Percentiles rank a stretch among this genome's conserved stretches.
phyloP scores from a whole-genome alignment of 2,797 vertebrate genomes.

The Sternarchorhynchus goeldii region DNA sequence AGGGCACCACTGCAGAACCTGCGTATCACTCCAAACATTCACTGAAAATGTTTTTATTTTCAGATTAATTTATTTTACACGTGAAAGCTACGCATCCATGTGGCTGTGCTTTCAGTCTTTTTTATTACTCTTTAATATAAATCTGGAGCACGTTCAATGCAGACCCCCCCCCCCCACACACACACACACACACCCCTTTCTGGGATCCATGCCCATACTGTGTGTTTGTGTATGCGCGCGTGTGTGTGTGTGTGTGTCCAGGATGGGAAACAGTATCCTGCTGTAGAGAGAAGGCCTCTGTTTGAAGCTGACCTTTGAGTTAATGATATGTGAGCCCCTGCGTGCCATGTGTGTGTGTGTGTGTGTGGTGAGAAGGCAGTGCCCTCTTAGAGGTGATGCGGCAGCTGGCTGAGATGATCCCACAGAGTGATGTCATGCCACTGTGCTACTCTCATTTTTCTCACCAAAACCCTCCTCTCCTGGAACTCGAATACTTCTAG shows the following conservation, averaged over 20 bases:
- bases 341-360: conserved; percentile 59
- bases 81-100: no score
- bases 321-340: conserved; percentile 73
- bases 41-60: background rate
- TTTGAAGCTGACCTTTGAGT: conserved; percentile 79
- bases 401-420: conserved; percentile 67
- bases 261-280: conserved; percentile 75
- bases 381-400: conserved; percentile 53
- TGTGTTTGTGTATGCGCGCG: conserved; percentile 71
- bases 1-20: background rate
- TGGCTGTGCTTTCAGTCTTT: background rate
- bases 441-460: conserved; percentile 53
- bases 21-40: background rate
- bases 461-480: conserved; percentile 48
- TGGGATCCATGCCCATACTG: conserved; percentile 52
- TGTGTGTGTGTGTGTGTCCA: conserved; percentile 67
- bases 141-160: conserved; percentile 55
- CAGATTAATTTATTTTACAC: background rate
- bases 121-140: no score
- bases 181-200: background rate
- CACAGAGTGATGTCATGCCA: conserved; percentile 68
- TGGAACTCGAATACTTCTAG: conserved; percentile 56
- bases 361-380: conserved; percentile 44
- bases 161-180: conserved; percentile 57
- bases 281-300: conserved; percentile 67